phyloP scores from a whole-genome alignment of 2,113 vertebrate species.

The Gasterosteus nipponicus region DNA sequence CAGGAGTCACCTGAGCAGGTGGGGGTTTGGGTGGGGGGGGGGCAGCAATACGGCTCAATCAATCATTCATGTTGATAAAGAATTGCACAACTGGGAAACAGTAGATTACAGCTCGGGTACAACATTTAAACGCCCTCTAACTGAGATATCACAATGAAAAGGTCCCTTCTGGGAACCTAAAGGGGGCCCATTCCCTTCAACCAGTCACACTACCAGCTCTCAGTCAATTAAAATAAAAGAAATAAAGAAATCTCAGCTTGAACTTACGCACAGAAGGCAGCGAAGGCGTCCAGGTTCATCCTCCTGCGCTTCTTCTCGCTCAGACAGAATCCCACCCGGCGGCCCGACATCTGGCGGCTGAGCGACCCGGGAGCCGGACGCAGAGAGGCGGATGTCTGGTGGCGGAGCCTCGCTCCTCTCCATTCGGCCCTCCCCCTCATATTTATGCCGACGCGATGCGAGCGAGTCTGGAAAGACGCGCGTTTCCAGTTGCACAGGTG shows the following conservation, averaged over 20 bases:
- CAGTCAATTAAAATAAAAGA: not conserved
- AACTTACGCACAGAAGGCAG: slow-evolving; percentile 79
- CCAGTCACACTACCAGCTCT: not conserved
- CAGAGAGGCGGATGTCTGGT: not conserved
- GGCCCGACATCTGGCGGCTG: slow-evolving; percentile 65
- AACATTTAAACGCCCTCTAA: not conserved
- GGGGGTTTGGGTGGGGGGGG: too few relatives aligned
- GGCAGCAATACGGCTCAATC: not conserved
- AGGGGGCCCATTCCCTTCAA: not conserved
- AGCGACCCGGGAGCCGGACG: not conserved
- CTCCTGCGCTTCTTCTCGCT: slow-evolving; percentile 79
- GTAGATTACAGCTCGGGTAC: not conserved
- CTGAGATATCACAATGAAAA: not conserved
- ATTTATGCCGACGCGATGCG: too few relatives aligned
- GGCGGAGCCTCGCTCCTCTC: not conserved
- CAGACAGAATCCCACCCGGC: slow-evolving; percentile 80
- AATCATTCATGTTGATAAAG: not conserved
- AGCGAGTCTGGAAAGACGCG: not conserved
- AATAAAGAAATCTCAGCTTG: too few relatives aligned
- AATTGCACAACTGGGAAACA: not conserved
- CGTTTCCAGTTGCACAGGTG: not conserved
- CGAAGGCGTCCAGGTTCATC: slow-evolving; percentile 78
- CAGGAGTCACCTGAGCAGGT: not conserved
- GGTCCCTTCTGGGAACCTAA: too few relatives aligned
- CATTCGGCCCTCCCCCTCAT: slow-evolving; percentile 17